A percentile compares a stretch with the other conserved stretches of the same genome.
Conservation (phyloP, 2,113 vertebrate genomes). For the Epinephelus fuscoguttatus region DNA sequence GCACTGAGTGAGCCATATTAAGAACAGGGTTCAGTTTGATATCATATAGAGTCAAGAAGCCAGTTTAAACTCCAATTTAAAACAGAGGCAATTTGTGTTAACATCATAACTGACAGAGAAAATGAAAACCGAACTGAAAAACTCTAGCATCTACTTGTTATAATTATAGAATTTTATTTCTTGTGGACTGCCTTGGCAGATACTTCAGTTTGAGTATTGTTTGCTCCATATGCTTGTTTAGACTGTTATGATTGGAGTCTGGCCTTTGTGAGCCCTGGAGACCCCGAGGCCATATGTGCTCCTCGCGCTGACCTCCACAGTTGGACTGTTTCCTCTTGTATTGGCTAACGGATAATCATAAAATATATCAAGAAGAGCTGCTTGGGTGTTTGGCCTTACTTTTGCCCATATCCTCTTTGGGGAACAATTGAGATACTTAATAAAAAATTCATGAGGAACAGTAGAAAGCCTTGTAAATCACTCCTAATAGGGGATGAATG, state of each 20-base stretch:
- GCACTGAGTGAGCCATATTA: conserved; percentile 13
- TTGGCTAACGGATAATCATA: background rate
- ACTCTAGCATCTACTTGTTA: background rate
- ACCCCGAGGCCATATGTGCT: conserved; percentile 27
- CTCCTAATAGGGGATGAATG: background rate
- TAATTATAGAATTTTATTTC: conserved; percentile 13
- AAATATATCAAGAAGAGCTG: background rate
- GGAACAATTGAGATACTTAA: background rate
- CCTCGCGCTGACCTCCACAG: conserved; percentile 7
- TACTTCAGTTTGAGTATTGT: conserved; percentile 13
- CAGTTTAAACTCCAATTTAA: background rate
- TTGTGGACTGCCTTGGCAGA: background rate
- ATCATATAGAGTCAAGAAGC: conserved; percentile 3
- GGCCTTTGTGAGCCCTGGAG: conserved; percentile 15
- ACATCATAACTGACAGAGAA: background rate
- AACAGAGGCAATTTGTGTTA: conserved; percentile 9
- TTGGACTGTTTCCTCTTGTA: background rate
- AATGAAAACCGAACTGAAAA: conserved; percentile 10
- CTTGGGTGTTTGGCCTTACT: conserved; percentile 16
- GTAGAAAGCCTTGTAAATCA: background rate
- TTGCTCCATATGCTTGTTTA: conserved; percentile 25
- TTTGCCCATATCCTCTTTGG: conserved; percentile 12
- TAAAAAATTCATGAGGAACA: conserved; percentile 8
- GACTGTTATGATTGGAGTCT: conserved; percentile 5
- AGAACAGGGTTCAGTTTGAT: conserved; percentile 2